Conservation (phyloP, 92 coral and sea anemone species). For the Scolanthus callimorphus region DNA sequence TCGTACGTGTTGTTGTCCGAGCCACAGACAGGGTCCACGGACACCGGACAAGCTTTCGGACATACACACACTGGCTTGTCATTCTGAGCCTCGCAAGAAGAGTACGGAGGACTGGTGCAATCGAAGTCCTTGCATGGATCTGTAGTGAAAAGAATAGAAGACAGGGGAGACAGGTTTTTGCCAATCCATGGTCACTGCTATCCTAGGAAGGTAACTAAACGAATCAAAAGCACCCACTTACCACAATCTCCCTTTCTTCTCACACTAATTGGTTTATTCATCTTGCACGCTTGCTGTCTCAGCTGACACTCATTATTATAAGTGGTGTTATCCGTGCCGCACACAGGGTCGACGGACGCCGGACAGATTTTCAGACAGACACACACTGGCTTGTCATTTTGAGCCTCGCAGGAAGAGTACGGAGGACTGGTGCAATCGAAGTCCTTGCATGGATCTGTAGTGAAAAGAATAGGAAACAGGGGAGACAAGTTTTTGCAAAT, state of each 20-base stretch:
- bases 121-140: slow-evolving; percentile 10
- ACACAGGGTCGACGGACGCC: slow-evolving; percentile 3
- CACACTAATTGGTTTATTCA: slow-evolving; percentile 9
- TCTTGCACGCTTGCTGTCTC: slow-evolving; percentile 14
- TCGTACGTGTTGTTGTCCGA: slow-evolving; percentile 56
- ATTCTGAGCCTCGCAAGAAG: slow-evolving; percentile 44
- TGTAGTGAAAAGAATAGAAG: too few relatives aligned
- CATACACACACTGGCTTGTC: slow-evolving; percentile 83
- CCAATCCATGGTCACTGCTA: too few relatives aligned
- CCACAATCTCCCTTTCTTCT: slow-evolving; percentile 24
- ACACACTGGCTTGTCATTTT: slow-evolving; percentile 16
- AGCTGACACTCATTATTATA: slow-evolving; percentile 27
- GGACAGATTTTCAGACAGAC: slow-evolving; percentile 21
- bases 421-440: slow-evolving; percentile 14
- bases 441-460: slow-evolving; percentile 10
- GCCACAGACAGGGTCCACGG: slow-evolving; percentile 65
- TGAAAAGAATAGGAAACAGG: background rate
- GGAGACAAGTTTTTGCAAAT: too few relatives aligned
- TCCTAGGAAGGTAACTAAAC: too few relatives aligned
- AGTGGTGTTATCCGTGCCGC: slow-evolving; percentile 19
- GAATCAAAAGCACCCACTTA: too few relatives aligned
- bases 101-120: slow-evolving; percentile 12
- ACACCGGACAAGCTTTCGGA: slow-evolving; percentile 53
- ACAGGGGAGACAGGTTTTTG: too few relatives aligned
- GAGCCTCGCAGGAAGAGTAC: slow-evolving; percentile 15